Conservation (phyloP, 1,140 invertebrate species). For the Pseudomyrmex concolor region DNA sequence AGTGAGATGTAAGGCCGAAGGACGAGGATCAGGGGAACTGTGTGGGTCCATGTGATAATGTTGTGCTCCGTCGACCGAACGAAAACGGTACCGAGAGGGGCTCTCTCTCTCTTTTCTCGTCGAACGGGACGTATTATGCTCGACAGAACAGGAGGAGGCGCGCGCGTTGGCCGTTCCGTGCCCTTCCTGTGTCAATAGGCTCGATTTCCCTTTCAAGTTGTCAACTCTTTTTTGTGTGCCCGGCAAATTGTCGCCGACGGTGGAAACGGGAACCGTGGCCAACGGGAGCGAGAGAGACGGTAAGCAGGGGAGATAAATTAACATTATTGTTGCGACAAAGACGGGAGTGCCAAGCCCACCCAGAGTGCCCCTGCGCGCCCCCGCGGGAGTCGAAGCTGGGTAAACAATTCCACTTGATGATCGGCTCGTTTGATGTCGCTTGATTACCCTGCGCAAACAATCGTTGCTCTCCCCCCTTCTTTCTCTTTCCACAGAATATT, state of each 20-base stretch:
- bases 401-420: slow-evolving; percentile 86
- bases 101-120: slow-evolving; percentile 40
- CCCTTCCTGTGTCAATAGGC: slow-evolving; percentile 84
- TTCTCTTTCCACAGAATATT: slow-evolving; percentile 72
- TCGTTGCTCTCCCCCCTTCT: slow-evolving; percentile 75
- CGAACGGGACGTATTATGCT: slow-evolving; percentile 69
- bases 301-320: slow-evolving; percentile 81
- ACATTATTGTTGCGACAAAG: slow-evolving; percentile 85
- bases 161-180: slow-evolving; percentile 57
- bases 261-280: slow-evolving; percentile 52
- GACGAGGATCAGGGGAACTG: slow-evolving; percentile 54
- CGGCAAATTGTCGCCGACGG: slow-evolving; percentile 82
- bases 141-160: slow-evolving; percentile 57
- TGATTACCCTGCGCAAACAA: slow-evolving; percentile 85
- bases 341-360: slow-evolving; percentile 72
- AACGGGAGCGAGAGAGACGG: slow-evolving; percentile 43
- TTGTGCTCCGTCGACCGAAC: slow-evolving; percentile 70
- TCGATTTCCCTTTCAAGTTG: slow-evolving; percentile 86
- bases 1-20: slow-evolving; percentile 36
- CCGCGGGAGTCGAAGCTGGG: slow-evolving; percentile 73
- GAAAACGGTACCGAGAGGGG: slow-evolving; percentile 65
- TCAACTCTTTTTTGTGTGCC: slow-evolving; percentile 85
- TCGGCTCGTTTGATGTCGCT: slow-evolving; percentile 85
- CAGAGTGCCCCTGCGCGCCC: slow-evolving; percentile 48
- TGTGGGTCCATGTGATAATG: slow-evolving; percentile 72